Conservation (phyloP, 1,140 invertebrate genomes). For the Calliphora vicina region DNA sequence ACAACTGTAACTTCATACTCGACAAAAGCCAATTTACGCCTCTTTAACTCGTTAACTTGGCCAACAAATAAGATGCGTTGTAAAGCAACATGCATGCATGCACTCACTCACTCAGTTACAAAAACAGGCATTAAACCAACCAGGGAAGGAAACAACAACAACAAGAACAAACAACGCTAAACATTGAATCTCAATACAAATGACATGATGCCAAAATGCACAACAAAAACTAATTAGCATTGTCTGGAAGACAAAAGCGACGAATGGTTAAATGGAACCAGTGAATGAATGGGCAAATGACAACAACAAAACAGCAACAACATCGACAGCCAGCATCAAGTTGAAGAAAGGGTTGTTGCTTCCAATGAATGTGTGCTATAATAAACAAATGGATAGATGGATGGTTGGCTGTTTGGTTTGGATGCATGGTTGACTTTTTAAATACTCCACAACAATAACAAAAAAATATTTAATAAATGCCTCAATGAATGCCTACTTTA, state of each 20-base stretch:
- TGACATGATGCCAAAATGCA: slow-evolving; percentile 24
- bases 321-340: neutral
- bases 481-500: slow-evolving; percentile 15
- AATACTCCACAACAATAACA: neutral
- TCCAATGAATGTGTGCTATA: neutral
- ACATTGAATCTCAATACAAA: slow-evolving; percentile 30
- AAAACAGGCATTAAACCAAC: neutral
- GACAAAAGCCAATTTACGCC: slow-evolving; percentile 40
- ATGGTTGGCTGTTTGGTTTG: neutral
- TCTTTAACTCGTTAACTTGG: slow-evolving; percentile 42
- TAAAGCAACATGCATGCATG: neutral
- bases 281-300: slow-evolving; percentile 4
- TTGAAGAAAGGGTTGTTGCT: neutral
- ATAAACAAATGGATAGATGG: neutral
- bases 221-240: slow-evolving; percentile 42
- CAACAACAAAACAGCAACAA: neutral
- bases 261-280: slow-evolving; percentile 29
- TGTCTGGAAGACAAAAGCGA: slow-evolving; percentile 38
- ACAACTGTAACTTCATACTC: neutral
- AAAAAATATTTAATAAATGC: slow-evolving; percentile 28
- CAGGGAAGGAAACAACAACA: slow-evolving; percentile 22
- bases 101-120: neutral
- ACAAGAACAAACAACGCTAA: slow-evolving; percentile 12
- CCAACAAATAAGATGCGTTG: slow-evolving; percentile 39
- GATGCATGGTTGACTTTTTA: slow-evolving; percentile 7